Conservation (phyloP, 2,888 invertebrate genomes). For the Brassicogethes aeneus region DNA sequence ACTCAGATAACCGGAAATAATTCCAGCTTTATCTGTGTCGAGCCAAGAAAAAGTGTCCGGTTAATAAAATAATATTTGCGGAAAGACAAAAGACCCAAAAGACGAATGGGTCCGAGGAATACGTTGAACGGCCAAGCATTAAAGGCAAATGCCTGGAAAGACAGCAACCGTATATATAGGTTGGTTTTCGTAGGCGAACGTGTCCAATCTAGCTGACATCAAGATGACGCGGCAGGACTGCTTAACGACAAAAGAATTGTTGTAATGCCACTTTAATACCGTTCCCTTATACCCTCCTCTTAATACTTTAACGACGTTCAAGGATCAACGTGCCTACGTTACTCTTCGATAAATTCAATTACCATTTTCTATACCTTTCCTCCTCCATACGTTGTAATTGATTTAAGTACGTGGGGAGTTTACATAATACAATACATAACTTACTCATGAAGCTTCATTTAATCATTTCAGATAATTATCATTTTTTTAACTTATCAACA, state of each 20-base stretch:
- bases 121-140: not conserved
- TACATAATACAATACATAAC: too few relatives aligned
- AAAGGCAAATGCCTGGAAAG: not conserved
- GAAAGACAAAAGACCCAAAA: not conserved
- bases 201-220: conserved; percentile 17
- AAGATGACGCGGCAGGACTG: conserved; percentile 12
- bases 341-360: not conserved
- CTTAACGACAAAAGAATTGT: conserved; percentile 16
- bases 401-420: too few relatives aligned
- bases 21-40: too few relatives aligned
- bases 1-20: too few relatives aligned
- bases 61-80: not conserved
- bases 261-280: conserved; percentile 13
- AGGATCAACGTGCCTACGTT: not conserved
- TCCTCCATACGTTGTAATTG: not conserved
- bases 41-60: not conserved
- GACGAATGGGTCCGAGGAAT: not conserved
- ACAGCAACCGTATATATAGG: not conserved
- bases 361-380: not conserved
- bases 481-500: too few relatives aligned
- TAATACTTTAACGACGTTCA: not conserved
- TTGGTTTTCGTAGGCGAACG: conserved; percentile 6
- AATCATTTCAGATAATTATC: too few relatives aligned
- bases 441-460: too few relatives aligned
- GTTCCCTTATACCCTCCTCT: not conserved